Percentiles rank a stretch among this genome's conserved stretches.
Conservation (phyloP, 2,888 invertebrate species). For the Caenorhabditis japonica region DNA sequence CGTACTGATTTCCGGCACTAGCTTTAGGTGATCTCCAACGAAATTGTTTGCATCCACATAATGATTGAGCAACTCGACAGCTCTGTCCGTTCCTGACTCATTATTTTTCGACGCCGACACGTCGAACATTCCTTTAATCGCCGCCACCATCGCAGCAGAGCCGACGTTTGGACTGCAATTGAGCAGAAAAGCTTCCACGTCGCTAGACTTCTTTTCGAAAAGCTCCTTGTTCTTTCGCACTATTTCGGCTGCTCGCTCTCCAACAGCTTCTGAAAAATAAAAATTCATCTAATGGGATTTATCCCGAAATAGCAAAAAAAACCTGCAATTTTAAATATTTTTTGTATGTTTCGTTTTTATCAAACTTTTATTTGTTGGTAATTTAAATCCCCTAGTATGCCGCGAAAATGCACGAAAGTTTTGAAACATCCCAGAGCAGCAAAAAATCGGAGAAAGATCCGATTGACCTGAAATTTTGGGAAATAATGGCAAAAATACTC, state of each 20-base stretch:
- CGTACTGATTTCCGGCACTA: constrained; percentile 58
- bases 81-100: constrained; percentile 48
- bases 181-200: constrained; percentile 53
- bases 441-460: too few species aligned
- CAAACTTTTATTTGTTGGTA: too few species aligned
- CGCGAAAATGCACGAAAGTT: too few species aligned
- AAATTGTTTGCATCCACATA: constrained; percentile 45
- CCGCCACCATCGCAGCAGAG: constrained; percentile 55
- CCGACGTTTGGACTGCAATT: constrained; percentile 47
- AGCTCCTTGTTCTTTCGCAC: constrained; percentile 53
- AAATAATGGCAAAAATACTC: too few species aligned
- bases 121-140: constrained; percentile 56
- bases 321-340: too few species aligned
- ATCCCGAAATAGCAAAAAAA: too few species aligned
- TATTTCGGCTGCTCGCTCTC: constrained; percentile 42
- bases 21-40: constrained; percentile 46
- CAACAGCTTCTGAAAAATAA: constrained; percentile 42
- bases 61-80: constrained; percentile 53
- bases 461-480: too few species aligned
- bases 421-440: too few species aligned
- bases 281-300: neutral
- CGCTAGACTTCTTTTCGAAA: constrained; percentile 49
- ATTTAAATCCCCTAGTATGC: too few species aligned
- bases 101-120: constrained; percentile 23
- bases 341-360: too few species aligned